A percentile compares a stretch with the other conserved stretches of the same genome.
Evolutionary conservation across 2,797 vertebrate genomes (phyloP).

Genomic region (Toxotes lorentzi): DNA sequence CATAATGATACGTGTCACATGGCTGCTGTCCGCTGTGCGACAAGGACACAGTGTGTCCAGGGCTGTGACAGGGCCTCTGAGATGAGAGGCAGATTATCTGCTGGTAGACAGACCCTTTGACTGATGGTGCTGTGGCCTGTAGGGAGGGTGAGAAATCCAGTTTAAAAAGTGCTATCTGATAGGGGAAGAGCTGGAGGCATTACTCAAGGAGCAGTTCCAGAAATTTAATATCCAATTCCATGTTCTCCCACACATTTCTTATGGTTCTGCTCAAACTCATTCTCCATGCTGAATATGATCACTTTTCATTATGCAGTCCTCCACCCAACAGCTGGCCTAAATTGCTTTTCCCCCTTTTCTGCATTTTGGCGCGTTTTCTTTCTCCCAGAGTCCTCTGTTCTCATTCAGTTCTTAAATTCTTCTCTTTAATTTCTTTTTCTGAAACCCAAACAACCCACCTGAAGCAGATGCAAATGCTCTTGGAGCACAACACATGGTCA

Average conservation of each 20-base stretch:
- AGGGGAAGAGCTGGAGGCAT: slow-evolving; percentile 54
- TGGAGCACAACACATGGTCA: not conserved
- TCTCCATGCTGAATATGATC: slow-evolving; percentile 73
- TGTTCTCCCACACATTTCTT: slow-evolving; percentile 68
- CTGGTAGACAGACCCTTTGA: slow-evolving; percentile 56
- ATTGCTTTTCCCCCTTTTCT: slow-evolving; percentile 63
- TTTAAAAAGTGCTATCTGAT: slow-evolving; percentile 70
- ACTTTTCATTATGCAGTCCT: slow-evolving; percentile 73
- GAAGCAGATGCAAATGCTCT: slow-evolving; percentile 19
- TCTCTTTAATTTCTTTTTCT: slow-evolving; percentile 30
- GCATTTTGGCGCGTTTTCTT: slow-evolving; percentile 36
- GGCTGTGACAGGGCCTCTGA: slow-evolving; percentile 45
- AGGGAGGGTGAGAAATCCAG: slow-evolving; percentile 47
- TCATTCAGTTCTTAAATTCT: slow-evolving; percentile 44
- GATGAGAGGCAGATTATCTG: slow-evolving; percentile 65
- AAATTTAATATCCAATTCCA: slow-evolving; percentile 72
- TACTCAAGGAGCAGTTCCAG: slow-evolving; percentile 64
- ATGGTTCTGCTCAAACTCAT: slow-evolving; percentile 60
- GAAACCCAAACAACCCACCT: slow-evolving; percentile 25
- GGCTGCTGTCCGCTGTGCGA: slow-evolving; percentile 23
- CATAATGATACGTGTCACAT: slow-evolving; percentile 36
- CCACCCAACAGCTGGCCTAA: slow-evolving; percentile 70
- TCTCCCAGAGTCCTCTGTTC: slow-evolving; percentile 33
- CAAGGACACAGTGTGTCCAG: slow-evolving; percentile 35
- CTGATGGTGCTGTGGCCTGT: slow-evolving; percentile 49